Conservation (phyloP, 2,113 vertebrate species). For the Dicentrarchus labrax region DNA sequence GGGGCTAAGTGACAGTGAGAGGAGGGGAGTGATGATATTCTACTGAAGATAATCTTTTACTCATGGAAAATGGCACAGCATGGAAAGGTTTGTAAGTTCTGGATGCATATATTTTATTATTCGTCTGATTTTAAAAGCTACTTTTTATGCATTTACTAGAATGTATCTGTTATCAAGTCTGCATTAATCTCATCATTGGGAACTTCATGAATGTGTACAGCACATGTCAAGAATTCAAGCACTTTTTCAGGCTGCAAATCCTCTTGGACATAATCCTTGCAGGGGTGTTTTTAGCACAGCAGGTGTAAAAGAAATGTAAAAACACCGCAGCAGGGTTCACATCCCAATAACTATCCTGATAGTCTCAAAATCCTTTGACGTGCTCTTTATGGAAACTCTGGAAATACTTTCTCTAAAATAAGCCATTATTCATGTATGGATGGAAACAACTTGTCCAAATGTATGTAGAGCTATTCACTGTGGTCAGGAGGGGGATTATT, state of each 20-base stretch:
- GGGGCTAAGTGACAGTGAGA: conserved; percentile 73
- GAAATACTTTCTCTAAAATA: conserved; percentile 44
- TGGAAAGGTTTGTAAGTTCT: conserved; percentile 5
- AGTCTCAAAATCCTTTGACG: conserved; percentile 41
- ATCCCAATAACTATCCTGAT: conserved; percentile 56
- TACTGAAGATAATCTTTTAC: conserved; percentile 44
- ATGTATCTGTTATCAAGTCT: neutral
- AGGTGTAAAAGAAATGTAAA: conserved; percentile 66
- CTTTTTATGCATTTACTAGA: conserved; percentile 8
- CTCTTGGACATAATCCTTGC: conserved; percentile 67
- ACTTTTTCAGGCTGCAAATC: conserved; percentile 46
- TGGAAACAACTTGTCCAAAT: conserved; percentile 66
- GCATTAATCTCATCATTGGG: conserved; percentile 46
- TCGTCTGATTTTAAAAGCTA: conserved; percentile 26
- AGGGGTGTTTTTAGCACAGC: conserved; percentile 63
- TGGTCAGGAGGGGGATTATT: conserved; percentile 63
- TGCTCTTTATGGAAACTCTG: conserved; percentile 22
- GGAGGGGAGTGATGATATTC: conserved; percentile 56
- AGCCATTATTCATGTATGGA: conserved; percentile 49
- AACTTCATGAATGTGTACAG: conserved; percentile 30
- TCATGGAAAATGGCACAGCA: conserved; percentile 28
- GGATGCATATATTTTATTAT: conserved; percentile 11
- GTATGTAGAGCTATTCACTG: conserved; percentile 46
- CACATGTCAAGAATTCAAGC: conserved; percentile 37
- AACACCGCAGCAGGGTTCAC: conserved; percentile 65